Evolutionary conservation across 2,113 vertebrate genomes (phyloP).

Genomic region (Hemicordylus capensis): DNA sequence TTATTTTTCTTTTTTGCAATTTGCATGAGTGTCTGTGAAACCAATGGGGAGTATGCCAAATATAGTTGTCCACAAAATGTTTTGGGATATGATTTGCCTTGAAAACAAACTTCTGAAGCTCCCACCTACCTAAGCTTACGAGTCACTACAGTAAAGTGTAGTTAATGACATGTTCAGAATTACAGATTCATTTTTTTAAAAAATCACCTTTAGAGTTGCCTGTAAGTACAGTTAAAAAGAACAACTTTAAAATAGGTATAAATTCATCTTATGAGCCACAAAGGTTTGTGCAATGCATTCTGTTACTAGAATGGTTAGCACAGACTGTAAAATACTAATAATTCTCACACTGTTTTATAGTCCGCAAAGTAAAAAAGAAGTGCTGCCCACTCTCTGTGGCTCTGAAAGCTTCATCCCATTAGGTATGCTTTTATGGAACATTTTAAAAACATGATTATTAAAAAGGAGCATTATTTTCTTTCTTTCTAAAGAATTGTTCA

Average conservation of each 20-base stretch:
- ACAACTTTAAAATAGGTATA: conserved; percentile 51
- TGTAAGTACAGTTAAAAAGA: conserved; percentile 29
- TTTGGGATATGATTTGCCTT: neutral
- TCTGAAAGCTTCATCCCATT: neutral
- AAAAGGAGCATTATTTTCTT: neutral
- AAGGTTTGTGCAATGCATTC: accelerated
- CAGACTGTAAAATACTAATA: neutral
- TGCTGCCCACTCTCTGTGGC: neutral
- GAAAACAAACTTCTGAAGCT: neutral
- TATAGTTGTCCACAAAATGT: neutral
- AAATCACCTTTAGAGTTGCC: conserved; percentile 26
- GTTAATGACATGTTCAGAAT: conserved; percentile 34
- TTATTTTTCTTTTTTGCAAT: neutral
- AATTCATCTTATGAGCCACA: conserved; percentile 4
- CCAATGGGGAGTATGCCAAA: neutral
- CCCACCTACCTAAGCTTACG: neutral
- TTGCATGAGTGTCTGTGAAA: neutral
- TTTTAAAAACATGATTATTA: neutral
- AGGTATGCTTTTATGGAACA: neutral
- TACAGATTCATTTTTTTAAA: conserved; percentile 18
- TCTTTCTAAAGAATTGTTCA: neutral
- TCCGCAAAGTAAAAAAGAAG: neutral
- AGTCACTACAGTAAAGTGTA: too few species aligned
- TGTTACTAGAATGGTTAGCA: neutral
- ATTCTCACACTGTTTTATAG: neutral